Base-by-base conservation (phyloP, 92 coral and sea anemone genomes). In the Umimayanthus chanpuru region DNA sequence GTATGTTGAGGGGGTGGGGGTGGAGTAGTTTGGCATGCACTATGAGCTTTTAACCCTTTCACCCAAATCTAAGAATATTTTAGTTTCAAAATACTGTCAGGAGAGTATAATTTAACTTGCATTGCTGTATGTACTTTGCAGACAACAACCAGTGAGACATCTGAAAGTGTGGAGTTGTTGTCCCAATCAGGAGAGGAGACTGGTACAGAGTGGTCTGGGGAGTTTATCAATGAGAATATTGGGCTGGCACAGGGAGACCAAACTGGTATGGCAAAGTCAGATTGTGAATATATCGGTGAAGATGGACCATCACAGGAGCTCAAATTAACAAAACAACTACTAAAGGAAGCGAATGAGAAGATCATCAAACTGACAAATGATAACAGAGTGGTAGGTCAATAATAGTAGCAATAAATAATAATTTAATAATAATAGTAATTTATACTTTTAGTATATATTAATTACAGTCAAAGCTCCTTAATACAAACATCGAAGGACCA, bases 141-240 rank as follows among this genome's bases (percentile, higher is more conserved):
- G 81, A 43, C 47, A 77, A 18, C 85, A 81, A 56, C 47, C 9
- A 32, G 29, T 65, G 49, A 81, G 29, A 81, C 50, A 61, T 81
- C 85, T 38, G 39, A n/a, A 81, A 81, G 85, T 65, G 58, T 81
- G 9, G 56, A 65, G 38, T 56, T 64, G 7, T 67, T 61, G 49
- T 55, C 71, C 5, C 25, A 80, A 28, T 65, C 75, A 18, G 85
- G 61, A 18, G 73, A 66, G n/a, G 85, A 81, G 47, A 32, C 23
- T 65, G 38, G 16, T 65, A 18, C 32, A 20, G 53, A 40, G 11
- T 23, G 29, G 61, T 77, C 55, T 3, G 53, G 32, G 25, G 61
- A 44, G 50, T 16, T 25, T 47, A 43, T 21, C 5, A 0, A 18
- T 81, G 36, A 65, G 21, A 40, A 20, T 64, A 20, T 23, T 3